Evolutionary conservation across 2,113 vertebrate genomes (phyloP), one percentile per base, ranked within the genome.

Genomic region (Craseonycteris thonglongyai): DNA sequence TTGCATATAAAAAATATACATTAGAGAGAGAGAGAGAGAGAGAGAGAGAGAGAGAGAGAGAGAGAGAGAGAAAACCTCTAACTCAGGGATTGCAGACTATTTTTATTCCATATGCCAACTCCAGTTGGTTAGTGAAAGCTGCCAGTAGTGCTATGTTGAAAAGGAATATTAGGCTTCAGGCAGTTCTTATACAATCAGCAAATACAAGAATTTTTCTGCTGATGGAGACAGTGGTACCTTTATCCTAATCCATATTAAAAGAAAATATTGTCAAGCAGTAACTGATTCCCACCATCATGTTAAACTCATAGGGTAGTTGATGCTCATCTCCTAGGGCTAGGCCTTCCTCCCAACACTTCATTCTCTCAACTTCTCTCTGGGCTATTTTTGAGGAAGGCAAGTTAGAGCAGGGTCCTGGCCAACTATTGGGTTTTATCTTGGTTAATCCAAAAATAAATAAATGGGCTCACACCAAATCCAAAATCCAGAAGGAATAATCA

Each of bases 381-480:
- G 19, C 61, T 92, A 19, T 95, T 94, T 87, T 76, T 38, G 38
- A 90, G n/a, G 88, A 94, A 90, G 68, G 2, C 7, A 82, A 82
- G 24, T 33, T 33, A 63, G 4, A 76, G 22, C 11, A 66, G 42
- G 18, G 7, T 65, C 86, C 49, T 0, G 21, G 45, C 47, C 54
- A 93, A 6, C 45, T 80, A 8, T 54, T 58, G 30, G 2, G 4
- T 82, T 93, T 95, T 72, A 86, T 42, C 45, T 14, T 51, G 49
- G 19, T 6, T 78, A 80, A 79, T 76, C 35, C 66, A 79, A 79
- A 91, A 24, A 69, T 51, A 90, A 88, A 88, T 22, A 69, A 26
- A 75, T n/a, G 45, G 47, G 15, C 26, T 79, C 58, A 65, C 13
- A 94, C 26, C 21, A 85, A 94, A 78, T 74, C n/a, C 51, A 69